Conservation (phyloP, 1,140 invertebrate genomes). For the Drosophila sulfurigaster region DNA sequence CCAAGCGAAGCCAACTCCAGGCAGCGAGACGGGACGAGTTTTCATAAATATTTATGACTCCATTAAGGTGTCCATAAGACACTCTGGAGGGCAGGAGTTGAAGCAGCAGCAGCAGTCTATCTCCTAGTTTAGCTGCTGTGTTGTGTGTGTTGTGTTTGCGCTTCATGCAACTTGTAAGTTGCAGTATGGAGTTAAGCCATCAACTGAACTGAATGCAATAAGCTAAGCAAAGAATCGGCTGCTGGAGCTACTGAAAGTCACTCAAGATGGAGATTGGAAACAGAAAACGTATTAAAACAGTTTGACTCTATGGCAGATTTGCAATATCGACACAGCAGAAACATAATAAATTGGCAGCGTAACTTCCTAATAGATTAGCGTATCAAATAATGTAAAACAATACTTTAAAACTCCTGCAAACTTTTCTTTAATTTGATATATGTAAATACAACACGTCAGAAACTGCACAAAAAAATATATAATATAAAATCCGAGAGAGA, state of each 20-base stretch:
- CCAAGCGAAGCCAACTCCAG: slow-evolving; percentile 56
- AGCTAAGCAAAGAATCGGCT: slow-evolving; percentile 39
- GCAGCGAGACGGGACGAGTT: slow-evolving; percentile 56
- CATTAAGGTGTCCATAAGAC: slow-evolving; percentile 84
- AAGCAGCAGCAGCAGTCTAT: slow-evolving; percentile 22
- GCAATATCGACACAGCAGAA: background rate
- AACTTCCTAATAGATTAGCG: background rate
- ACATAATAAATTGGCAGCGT: background rate
- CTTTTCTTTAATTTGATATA: slow-evolving; percentile 62
- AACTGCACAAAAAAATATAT: slow-evolving; percentile 35
- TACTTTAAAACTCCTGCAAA: slow-evolving; percentile 29
- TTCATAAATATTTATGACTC: slow-evolving; percentile 84
- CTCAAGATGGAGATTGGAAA: slow-evolving; percentile 19
- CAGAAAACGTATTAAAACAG: background rate
- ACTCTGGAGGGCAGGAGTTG: slow-evolving; percentile 67
- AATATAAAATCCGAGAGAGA: slow-evolving; percentile 38
- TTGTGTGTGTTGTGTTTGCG: slow-evolving; percentile 45
- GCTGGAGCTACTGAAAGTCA: slow-evolving; percentile 50
- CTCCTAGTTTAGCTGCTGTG: slow-evolving; percentile 49
- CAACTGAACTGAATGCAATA: slow-evolving; percentile 51
- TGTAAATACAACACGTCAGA: slow-evolving; percentile 65
- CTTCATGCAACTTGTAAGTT: slow-evolving; percentile 58
- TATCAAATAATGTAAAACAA: background rate
- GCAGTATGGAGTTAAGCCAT: slow-evolving; percentile 49
- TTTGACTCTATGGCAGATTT: slow-evolving; percentile 12